Conservation (phyloP, 1,140 invertebrate genomes). For the Phortica variegata region DNA sequence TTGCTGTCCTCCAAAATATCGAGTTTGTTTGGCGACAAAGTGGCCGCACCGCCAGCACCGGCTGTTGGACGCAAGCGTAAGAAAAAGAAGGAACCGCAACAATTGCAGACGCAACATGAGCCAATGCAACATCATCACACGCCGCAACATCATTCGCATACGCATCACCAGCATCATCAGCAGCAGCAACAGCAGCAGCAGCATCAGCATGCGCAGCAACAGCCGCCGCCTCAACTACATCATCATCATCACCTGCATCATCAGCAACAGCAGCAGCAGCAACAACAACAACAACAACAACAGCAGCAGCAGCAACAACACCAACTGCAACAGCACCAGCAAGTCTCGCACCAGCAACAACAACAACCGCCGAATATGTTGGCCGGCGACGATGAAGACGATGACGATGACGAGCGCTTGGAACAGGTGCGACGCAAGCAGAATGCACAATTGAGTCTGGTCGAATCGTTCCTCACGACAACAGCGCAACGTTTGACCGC, state of each 20-base stretch:
- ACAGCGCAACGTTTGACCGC: conserved; percentile 50
- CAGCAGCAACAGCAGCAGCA: conserved; percentile 21
- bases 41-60: conserved; percentile 2
- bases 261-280: conserved; percentile 10
- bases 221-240: not conserved
- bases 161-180: conserved; percentile 15
- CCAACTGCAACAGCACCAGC: not conserved
- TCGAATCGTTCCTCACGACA: conserved; percentile 51
- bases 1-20: conserved; percentile 55
- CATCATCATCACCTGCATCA: not conserved
- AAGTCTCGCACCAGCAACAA: not conserved
- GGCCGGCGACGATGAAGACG: conserved; percentile 34
- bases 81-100: conserved; percentile 40
- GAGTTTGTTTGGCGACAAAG: conserved; percentile 51
- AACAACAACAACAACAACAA: conserved; percentile 1
- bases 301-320: not conserved
- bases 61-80: conserved; percentile 35
- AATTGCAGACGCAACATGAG: conserved; percentile 24
- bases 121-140: conserved; percentile 18
- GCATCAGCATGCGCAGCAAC: conserved; percentile 23
- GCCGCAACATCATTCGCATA: not conserved
- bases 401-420: conserved; percentile 31
- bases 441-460: conserved; percentile 51
- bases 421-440: conserved; percentile 49
- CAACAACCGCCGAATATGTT: conserved; percentile 3